Evolutionary conservation across 2,888 invertebrate genomes (phyloP), one percentile per base, ranked within the genome.

Genomic region (Labia minor): DNA sequence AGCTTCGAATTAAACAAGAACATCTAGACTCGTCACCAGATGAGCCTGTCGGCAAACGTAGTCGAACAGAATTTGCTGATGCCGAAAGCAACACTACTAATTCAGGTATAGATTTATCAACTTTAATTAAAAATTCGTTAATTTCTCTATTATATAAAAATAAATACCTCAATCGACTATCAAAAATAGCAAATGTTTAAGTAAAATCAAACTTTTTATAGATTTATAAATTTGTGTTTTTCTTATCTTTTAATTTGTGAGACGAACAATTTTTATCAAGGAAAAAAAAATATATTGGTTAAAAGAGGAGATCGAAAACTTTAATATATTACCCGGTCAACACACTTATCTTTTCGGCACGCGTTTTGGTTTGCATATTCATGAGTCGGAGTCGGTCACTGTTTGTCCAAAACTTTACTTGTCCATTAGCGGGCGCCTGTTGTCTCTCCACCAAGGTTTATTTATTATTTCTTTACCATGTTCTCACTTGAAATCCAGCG

Each of bases 1-100:
- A 79, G 72, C 78, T 79, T 37, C 70, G 72, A 14, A 72, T 72
- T 74, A 87, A 87, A 76, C 85, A 86, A 74, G 87, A 87, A 73
- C 81, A 83, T 69, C 83, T 85, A 81, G 85, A 86, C 71, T 82
- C 82, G 1, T 86, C 85, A 19, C 83, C 84, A 63, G 81, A 81
- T 70, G 86, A 86, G 72, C 82, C 82, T 71, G 77, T 79, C 62
- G 81, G 84, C 71, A 90, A 90, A 77, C 89, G 90, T 74, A 85
- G 85, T 61, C 84, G 91, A 76, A 89, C 89, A 66, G 90, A 89
- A 78, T 85, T 89, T 37, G 90, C 86, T 69, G 93, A 93, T 76
- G 92, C 92, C 64, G 92, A 92, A 78, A 90, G 92, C 33, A 93
- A 93, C 77, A 93, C 93, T 68, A 88, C 90, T 80, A 90, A 91